Conservation (phyloP, 1,140 invertebrate species). For the Arctopsyche grandis region DNA sequence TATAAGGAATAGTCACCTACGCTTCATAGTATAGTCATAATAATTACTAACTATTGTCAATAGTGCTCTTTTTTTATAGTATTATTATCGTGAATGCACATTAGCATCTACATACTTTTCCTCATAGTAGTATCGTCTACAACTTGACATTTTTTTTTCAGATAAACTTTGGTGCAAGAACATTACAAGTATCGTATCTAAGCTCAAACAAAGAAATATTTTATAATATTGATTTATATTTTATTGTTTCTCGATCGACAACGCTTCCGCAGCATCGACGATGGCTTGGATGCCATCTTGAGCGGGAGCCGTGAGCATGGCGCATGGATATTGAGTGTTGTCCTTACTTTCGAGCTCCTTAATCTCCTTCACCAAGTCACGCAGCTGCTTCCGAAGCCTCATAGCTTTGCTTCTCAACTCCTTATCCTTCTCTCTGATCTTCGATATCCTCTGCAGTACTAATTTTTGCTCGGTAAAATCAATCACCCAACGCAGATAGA, state of each 20-base stretch:
- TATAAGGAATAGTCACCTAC: too few relatives aligned
- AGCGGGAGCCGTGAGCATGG: conserved; percentile 19
- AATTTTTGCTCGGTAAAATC: conserved; percentile 68
- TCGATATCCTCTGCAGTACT: conserved; percentile 67
- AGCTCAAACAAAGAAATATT: conserved; percentile 11
- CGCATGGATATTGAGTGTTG: conserved; percentile 32
- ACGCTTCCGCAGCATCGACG: conserved; percentile 15
- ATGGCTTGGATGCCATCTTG: conserved; percentile 47
- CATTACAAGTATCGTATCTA: not conserved
- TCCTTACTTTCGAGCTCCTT: conserved; percentile 46
- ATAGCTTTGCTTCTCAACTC: conserved; percentile 69
- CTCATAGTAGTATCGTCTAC: not conserved
- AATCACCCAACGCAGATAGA: conserved; percentile 72
- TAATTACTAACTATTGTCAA: conserved; percentile 23
- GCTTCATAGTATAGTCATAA: too few relatives aligned
- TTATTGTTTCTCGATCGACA: conserved; percentile 5
- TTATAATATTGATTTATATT: not conserved
- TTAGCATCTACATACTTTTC: not conserved
- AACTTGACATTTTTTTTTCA: not conserved
- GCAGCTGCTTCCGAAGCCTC: conserved; percentile 64
- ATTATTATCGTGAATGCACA: not conserved
- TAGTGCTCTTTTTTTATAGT: not conserved
- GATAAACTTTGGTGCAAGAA: not conserved
- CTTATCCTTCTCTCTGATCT: conserved; percentile 68
- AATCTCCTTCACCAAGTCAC: conserved; percentile 63